phyloP scores from a whole-genome alignment of 2,797 vertebrate genomes.

The Lemur catta region DNA sequence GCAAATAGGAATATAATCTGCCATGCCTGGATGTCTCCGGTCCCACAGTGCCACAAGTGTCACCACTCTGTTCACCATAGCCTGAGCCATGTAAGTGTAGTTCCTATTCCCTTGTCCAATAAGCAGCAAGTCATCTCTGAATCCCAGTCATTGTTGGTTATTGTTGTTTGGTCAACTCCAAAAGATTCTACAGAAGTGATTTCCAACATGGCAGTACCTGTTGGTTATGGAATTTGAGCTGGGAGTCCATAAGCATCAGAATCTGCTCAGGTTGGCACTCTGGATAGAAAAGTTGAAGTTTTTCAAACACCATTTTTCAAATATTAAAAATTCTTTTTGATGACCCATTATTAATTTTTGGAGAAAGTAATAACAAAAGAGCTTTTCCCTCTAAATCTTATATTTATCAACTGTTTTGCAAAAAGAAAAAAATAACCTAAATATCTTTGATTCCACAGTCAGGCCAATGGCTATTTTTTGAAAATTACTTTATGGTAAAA shows the following conservation, averaged over 20 bases:
- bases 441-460: neutral
- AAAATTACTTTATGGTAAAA: neutral
- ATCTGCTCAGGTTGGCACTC: conserved; percentile 76
- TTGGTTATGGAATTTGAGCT: conserved; percentile 82
- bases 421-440: neutral
- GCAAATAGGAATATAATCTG: conserved; percentile 82
- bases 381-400: neutral
- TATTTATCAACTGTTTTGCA: neutral
- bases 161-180: conserved; percentile 84
- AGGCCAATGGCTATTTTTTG: neutral
- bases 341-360: neutral
- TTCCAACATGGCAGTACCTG: conserved; percentile 83
- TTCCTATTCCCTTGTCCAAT: conserved; percentile 80
- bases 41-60: conserved; percentile 83
- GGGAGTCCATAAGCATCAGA: conserved; percentile 84
- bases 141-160: conserved; percentile 83
- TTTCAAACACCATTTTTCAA: conserved; percentile 83
- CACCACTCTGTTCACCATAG: conserved; percentile 78
- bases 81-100: conserved; percentile 79
- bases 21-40: conserved; percentile 80
- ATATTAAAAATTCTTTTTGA: neutral
- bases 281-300: conserved; percentile 78
- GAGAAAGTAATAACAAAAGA: neutral
- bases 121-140: conserved; percentile 83
- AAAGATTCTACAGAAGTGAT: conserved; percentile 82